Base-by-base conservation (phyloP, 2,113 vertebrate genomes). In the Cynopterus brachyotis region DNA sequence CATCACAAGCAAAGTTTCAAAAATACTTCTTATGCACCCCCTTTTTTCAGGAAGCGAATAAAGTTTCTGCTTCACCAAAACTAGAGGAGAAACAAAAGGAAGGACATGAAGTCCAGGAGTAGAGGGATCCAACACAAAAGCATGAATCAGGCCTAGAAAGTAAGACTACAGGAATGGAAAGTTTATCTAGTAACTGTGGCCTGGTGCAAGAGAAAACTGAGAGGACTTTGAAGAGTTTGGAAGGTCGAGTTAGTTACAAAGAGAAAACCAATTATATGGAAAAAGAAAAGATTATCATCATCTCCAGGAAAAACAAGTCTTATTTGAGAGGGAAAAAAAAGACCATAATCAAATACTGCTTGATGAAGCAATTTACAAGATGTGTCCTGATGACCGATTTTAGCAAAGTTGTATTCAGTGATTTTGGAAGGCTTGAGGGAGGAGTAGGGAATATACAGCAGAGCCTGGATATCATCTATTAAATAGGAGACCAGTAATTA, bases 1-100 rank as follows among this genome's bases (percentile, higher is more conserved):
- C 75, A 79, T 83, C 86, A 73, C 30, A 83, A 37, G 66, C 42
- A 66, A 17, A 35, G 13, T 47, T 59, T 96, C 95, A 89, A 9
- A 80, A 64, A 50, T 89, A 42, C 66, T 84, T 89, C 4, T 32
- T 57, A 59, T 4, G 24, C 53, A 22, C 30, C 9, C 8, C 5
- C 3, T 5, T 2, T 59, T 85, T 80, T 40, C 15, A 79, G 62
- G 32, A 53, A 84, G 13, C 40, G 64, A n/a, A 42, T 80, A 57
- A 76, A 76, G 6, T 28, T 50, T 82, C 55, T 53, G 47, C 70
- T 84, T 95, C 64, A 47, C 28, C 12, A 3, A 64, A 88, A 83
- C 55, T 60, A 81, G 55, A 66, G 80, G 73, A 89, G 17, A 40
- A 72, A 70, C 24, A 45, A n/a, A 70, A 47, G 4, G 59, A 69